Percentiles rank a stretch among this genome's conserved stretches.
Conservation (phyloP, 2,888 invertebrate species). For the Hemicrepidius hirtus region DNA sequence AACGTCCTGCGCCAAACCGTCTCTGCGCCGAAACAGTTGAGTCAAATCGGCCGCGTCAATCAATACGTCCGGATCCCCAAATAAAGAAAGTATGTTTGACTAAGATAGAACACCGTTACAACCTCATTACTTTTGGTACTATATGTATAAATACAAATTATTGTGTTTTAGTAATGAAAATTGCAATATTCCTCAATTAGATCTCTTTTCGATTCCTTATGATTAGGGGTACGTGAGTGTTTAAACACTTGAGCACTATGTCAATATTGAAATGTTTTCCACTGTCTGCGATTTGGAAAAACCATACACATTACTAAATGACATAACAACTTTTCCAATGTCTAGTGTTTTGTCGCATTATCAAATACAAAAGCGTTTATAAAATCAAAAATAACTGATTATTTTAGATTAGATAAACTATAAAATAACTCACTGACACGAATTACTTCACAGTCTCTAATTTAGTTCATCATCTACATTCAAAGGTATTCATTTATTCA, state of each 20-base stretch:
- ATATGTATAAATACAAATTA: no score
- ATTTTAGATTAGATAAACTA: slow-evolving; percentile 25
- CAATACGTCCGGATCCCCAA: no score
- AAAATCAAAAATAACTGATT: not conserved
- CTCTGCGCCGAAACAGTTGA: no score
- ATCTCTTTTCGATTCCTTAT: not conserved
- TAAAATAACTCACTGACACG: not conserved
- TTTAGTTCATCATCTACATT: slow-evolving; percentile 1
- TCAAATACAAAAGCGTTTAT: slow-evolving; percentile 1
- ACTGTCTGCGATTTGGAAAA: not conserved
- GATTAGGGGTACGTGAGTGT: no score
- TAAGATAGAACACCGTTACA: no score
- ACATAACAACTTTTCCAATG: not conserved
- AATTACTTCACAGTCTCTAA: not conserved
- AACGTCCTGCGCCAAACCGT: no score
- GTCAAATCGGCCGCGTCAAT: no score
- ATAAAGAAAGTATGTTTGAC: no score
- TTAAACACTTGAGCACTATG: no score
- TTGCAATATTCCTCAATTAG: no score
- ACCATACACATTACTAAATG: not conserved
- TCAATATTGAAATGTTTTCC: slow-evolving; percentile 1
- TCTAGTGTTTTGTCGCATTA: not conserved
- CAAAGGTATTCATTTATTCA: not conserved
- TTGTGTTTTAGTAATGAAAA: no score
- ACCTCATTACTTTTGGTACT: no score